Percentiles rank a stretch among this genome's conserved stretches.
phyloP scores from a whole-genome alignment of 1,140 invertebrate species.

The Ylistrum balloti region DNA sequence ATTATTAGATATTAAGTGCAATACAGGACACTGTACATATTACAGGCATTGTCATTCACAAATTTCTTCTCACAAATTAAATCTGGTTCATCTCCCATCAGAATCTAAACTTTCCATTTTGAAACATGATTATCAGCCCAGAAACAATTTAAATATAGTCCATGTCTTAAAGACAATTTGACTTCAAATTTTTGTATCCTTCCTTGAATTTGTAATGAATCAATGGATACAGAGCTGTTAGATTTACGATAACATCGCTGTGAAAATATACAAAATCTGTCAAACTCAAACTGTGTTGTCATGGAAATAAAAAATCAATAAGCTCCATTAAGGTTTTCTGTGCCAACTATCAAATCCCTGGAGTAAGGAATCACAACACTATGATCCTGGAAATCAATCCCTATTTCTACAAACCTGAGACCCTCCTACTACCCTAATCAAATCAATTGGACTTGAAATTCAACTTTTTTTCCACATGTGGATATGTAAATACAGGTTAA shows the following conservation, averaged over 20 bases:
- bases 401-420: not conserved
- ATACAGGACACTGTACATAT: too few species aligned
- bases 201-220: not conserved
- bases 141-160: not conserved
- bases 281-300: conserved; percentile 18
- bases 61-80: not conserved
- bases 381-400: conserved; percentile 5
- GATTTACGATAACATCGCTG: not conserved
- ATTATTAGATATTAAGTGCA: too few species aligned
- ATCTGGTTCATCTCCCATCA: not conserved
- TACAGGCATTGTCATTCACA: too few species aligned
- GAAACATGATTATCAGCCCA: not conserved
- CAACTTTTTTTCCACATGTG: conserved; percentile 9
- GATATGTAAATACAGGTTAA: conserved; percentile 40
- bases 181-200: too few species aligned
- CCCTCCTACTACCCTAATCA: not conserved
- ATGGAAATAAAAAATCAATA: conserved; percentile 40
- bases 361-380: conserved; percentile 25
- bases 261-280: conserved; percentile 30
- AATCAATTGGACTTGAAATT: not conserved
- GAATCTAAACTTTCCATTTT: not conserved
- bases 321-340: conserved; percentile 32
- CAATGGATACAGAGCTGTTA: not conserved
- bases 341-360: not conserved
- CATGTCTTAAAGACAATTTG: not conserved